phyloP scores from a whole-genome alignment of 2,888 invertebrate genomes.

The Petrolisthes cinctipes region DNA sequence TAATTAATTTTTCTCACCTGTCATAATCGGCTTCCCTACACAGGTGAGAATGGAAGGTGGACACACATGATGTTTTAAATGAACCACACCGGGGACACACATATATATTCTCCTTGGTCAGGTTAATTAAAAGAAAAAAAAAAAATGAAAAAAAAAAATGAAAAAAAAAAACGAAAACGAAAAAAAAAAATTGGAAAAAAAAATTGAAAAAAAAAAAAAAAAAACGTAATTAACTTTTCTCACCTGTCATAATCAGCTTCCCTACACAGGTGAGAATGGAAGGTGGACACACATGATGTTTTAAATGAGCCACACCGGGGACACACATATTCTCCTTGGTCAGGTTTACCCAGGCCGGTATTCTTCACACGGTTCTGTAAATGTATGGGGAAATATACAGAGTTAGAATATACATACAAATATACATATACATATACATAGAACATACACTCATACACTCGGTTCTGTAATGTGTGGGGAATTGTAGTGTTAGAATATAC shows the following conservation, averaged over 20 bases:
- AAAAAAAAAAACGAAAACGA: not conserved
- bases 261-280: conserved; percentile 78
- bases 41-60: conserved; percentile 78
- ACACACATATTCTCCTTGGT: conserved; percentile 70
- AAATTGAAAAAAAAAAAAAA: not conserved
- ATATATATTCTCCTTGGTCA: conserved; percentile 52
- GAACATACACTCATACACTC: not conserved
- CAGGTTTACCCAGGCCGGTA: conserved; percentile 53
- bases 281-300: conserved; percentile 75
- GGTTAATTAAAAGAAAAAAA: conserved; percentile 31
- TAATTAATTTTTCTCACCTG: too few relatives aligned
- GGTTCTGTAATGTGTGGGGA: not conserved
- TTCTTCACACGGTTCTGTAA: conserved; percentile 45
- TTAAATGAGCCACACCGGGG: conserved; percentile 76
- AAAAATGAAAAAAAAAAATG: not conserved
- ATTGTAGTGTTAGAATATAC: not conserved
- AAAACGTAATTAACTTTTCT: not conserved
- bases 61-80: conserved; percentile 74
- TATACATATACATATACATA: not conserved
- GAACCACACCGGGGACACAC: conserved; percentile 76
- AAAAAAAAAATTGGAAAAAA: not conserved
- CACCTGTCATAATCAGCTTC: conserved; percentile 79
- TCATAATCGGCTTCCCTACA: conserved; percentile 78
- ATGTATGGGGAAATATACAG: not conserved
- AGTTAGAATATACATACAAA: not conserved